A percentile compares a stretch with the other conserved stretches of the same genome.
phyloP scores from a whole-genome alignment of 1,140 invertebrate species.

The Antheraea pernyi region DNA sequence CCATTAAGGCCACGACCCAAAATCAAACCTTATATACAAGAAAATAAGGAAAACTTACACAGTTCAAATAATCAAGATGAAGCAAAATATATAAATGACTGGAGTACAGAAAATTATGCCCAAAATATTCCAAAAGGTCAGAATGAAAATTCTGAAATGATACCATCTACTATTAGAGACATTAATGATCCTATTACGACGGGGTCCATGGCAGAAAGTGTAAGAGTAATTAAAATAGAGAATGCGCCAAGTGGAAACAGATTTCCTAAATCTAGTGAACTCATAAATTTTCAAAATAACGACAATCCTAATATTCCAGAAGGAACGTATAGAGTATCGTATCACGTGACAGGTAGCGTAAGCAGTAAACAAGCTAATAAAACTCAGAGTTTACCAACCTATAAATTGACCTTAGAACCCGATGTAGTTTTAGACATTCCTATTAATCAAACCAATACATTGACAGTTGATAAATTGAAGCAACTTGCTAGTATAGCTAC shows the following conservation, averaged over 20 bases:
- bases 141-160: slow-evolving; percentile 38
- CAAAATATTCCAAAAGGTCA: slow-evolving; percentile 25
- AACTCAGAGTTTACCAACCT: slow-evolving; percentile 63
- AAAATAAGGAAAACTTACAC: slow-evolving; percentile 43
- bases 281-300: slow-evolving; percentile 40
- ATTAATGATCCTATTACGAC: not conserved
- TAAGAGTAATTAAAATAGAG: slow-evolving; percentile 27
- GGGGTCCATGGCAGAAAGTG: slow-evolving; percentile 27
- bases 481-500: slow-evolving; percentile 77
- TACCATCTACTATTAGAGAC: slow-evolving; percentile 30
- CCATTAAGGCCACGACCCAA: slow-evolving; percentile 79
- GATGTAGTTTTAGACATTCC: slow-evolving; percentile 72
- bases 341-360: slow-evolving; percentile 71
- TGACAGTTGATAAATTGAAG: slow-evolving; percentile 72
- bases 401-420: slow-evolving; percentile 65
- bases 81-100: slow-evolving; percentile 45
- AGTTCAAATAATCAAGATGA: slow-evolving; percentile 44
- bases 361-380: slow-evolving; percentile 72
- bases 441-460: slow-evolving; percentile 59
- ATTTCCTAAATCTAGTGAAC: slow-evolving; percentile 62
- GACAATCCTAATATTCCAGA: slow-evolving; percentile 49
- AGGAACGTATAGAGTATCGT: slow-evolving; percentile 70
- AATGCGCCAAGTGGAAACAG: slow-evolving; percentile 46
- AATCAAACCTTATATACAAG: slow-evolving; percentile 38
- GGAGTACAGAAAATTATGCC: slow-evolving; percentile 40